Evolutionary conservation across 2,113 vertebrate species (phyloP).

Genomic region (Sinocyclocheilus rhinocerous): DNA sequence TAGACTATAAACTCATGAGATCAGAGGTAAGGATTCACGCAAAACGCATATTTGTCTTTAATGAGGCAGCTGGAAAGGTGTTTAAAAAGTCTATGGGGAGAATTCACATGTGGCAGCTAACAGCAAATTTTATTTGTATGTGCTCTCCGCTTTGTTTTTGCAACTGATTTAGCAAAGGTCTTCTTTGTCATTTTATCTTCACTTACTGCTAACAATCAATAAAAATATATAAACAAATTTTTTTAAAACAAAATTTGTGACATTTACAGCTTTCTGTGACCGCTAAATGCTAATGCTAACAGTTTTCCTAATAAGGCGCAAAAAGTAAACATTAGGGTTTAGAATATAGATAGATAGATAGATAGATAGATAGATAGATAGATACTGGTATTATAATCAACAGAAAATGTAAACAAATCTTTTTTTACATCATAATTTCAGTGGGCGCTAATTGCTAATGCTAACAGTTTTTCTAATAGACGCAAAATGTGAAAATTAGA

Average conservation of each 20-base stretch:
- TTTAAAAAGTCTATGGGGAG: background rate
- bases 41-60: background rate
- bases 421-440: background rate
- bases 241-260: background rate
- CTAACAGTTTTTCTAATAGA: background rate
- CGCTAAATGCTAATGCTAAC: background rate
- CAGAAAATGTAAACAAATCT: too few species aligned
- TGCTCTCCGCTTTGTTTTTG: background rate
- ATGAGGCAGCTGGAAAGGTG: background rate
- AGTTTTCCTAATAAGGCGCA: background rate
- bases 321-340: background rate
- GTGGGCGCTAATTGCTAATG: background rate
- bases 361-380: too few species aligned
- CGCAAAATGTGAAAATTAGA: background rate
- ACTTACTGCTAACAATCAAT: background rate
- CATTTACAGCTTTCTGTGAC: background rate
- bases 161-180: background rate
- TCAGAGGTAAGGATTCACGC: background rate
- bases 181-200: background rate
- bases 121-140: background rate
- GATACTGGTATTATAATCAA: too few species aligned
- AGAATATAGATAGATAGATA: too few species aligned
- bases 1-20: background rate
- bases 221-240: background rate
- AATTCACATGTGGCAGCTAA: background rate